Evolutionary conservation across 2,888 invertebrate genomes (phyloP).

Genomic region (Nowickia ferox): DNA sequence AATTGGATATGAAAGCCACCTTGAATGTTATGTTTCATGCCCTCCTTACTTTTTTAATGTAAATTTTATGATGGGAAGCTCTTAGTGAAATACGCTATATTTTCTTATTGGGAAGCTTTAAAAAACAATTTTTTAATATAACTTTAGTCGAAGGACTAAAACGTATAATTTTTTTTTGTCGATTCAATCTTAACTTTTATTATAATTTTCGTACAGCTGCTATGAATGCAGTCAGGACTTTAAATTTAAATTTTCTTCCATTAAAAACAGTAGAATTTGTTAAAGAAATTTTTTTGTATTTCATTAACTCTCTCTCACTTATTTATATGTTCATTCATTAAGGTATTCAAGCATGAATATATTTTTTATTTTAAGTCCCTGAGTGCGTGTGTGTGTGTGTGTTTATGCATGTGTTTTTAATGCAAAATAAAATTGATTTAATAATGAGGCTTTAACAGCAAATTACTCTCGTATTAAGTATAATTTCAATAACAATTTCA

Average conservation of each 20-base stretch:
- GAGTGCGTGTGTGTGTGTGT: background rate
- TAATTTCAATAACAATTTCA: constrained; percentile 50
- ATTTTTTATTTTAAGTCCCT: constrained; percentile 20
- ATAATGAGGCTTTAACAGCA: constrained; percentile 51
- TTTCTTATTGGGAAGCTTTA: too few species aligned
- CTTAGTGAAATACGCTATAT: too few species aligned
- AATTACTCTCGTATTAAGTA: constrained; percentile 41
- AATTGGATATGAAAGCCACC: too few species aligned
- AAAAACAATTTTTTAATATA: too few species aligned
- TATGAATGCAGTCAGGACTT: background rate
- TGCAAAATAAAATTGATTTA: constrained; percentile 48
- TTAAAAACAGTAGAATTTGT: constrained; percentile 8
- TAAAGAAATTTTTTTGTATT: constrained; percentile 21
- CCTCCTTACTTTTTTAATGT: too few species aligned
- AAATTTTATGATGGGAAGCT: too few species aligned
- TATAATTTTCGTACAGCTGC: too few species aligned
- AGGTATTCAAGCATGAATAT: constrained; percentile 10
- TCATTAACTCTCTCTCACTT: background rate
- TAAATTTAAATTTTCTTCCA: background rate
- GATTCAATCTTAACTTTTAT: too few species aligned
- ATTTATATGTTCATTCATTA: constrained; percentile 7
- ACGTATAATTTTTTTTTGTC: too few species aligned
- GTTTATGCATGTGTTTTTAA: constrained; percentile 13
- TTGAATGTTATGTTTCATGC: too few species aligned
- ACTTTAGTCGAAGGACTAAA: too few species aligned